Percentiles rank a stretch among this genome's conserved stretches.
Evolutionary conservation across 2,888 invertebrate species (phyloP).

Genomic region (Pterostichus madidus): DNA sequence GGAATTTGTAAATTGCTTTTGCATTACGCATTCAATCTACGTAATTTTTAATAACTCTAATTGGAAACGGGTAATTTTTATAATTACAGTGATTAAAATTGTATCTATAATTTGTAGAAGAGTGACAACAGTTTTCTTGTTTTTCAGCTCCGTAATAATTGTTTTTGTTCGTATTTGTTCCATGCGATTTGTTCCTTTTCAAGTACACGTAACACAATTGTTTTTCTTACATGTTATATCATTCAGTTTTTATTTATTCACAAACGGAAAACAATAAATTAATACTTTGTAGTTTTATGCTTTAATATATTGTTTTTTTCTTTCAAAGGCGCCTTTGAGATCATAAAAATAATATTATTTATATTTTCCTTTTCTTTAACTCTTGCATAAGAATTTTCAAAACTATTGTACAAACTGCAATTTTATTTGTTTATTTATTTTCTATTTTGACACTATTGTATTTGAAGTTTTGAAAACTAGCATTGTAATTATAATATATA

Average conservation of each 20-base stretch:
- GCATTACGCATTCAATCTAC: neutral
- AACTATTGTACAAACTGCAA: no score
- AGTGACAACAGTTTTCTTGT: slow-evolving; percentile 2
- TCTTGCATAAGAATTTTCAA: no score
- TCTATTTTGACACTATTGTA: no score
- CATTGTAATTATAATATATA: no score
- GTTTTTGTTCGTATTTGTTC: slow-evolving; percentile 25
- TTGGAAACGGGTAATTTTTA: slow-evolving; percentile 17
- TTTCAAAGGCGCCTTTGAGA: slow-evolving; percentile 31
- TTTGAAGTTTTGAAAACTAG: no score
- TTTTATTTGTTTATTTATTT: no score
- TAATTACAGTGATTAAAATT: slow-evolving; percentile 34
- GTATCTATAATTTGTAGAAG: neutral
- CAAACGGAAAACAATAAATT: slow-evolving; percentile 31
- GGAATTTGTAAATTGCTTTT: no score
- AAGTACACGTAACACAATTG: slow-evolving; percentile 7
- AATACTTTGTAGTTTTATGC: slow-evolving; percentile 20
- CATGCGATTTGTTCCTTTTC: neutral
- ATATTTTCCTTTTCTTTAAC: no score
- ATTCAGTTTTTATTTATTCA: neutral
- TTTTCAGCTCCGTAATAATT: slow-evolving; percentile 7
- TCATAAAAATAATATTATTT: neutral
- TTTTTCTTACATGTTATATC: slow-evolving; percentile 7
- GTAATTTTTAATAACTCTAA: slow-evolving; percentile 7
- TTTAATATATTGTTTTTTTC: neutral